phyloP scores from a whole-genome alignment of 1,140 invertebrate genomes.

The Calephelis nemesis region DNA sequence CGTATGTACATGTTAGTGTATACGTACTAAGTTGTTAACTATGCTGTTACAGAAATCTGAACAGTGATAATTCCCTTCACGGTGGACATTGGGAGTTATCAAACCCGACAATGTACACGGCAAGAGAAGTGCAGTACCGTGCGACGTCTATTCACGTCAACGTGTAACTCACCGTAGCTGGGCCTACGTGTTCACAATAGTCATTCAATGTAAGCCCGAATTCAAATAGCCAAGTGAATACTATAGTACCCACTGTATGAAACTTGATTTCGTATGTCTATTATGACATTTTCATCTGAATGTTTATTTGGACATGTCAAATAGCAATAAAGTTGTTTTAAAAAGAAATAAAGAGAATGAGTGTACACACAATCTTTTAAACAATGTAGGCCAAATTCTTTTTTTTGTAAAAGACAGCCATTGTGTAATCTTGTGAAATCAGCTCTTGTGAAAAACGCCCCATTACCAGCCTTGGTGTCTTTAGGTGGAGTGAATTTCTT shows the following conservation, averaged over 20 bases:
- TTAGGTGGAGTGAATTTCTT: too few relatives aligned
- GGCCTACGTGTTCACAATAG: constrained; percentile 52
- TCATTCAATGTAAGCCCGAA: constrained; percentile 43
- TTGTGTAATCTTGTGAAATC: too few relatives aligned
- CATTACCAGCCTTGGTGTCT: too few relatives aligned
- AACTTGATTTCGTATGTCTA: constrained; percentile 16
- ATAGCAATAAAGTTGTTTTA: too few relatives aligned
- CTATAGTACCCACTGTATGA: constrained; percentile 15
- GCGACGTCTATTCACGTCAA: constrained; percentile 42
- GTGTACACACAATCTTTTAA: too few relatives aligned
- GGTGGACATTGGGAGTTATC: constrained; percentile 29
- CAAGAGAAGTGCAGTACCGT: constrained; percentile 23
- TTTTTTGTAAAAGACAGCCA: too few relatives aligned
- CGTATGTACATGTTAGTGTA: neutral
- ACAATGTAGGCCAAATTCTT: too few relatives aligned
- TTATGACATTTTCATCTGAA: neutral
- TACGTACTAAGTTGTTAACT: neutral
- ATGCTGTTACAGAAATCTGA: neutral
- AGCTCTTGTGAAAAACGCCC: too few relatives aligned
- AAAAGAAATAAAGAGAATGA: too few relatives aligned
- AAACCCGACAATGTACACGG: constrained; percentile 34
- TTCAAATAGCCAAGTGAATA: constrained; percentile 51
- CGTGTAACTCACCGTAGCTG: constrained; percentile 25
- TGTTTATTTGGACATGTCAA: too few relatives aligned
- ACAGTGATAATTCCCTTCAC: neutral